Evolutionary conservation across 2,113 vertebrate genomes (phyloP), one percentile per base, ranked within the genome.

Genomic region (Cephalopholis sonnerati): DNA sequence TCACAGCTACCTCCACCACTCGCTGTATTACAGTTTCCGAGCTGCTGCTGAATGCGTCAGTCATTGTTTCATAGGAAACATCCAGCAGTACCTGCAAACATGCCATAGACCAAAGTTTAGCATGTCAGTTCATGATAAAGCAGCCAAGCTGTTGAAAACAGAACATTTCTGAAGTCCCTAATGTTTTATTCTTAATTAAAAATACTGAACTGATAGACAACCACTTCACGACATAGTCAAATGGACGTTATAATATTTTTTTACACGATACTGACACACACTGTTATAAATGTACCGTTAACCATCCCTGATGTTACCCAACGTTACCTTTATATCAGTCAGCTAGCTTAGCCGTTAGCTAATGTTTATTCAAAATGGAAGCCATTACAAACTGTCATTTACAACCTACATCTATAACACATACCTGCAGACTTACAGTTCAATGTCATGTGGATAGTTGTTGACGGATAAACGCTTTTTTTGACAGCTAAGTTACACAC

Each of bases 21-120:
- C 94, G 94, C 64, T 93, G 93, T 1, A 96, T 82, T 10, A 92
- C 93, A 0, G 39, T 87, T 82, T 95, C 95, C 54, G 93, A 93
- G 90, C 75, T 95, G 90, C 92, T 95, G 44, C 95, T 95, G 44
- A 96, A 96, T 0, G 90, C 91, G 27, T 91, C 94, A 9, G 90
- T 87, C 95, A 96, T 96, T 2, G 5, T 55, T 2, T 5, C 29
- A 15, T 6, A 9, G 18, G 0, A 36, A 51, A 61, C 51, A 16
- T 2, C 16, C 0, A 15, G 7, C 29, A n/a, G 36, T 2, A 22
- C 39, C 87, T 91, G 72, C 3, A n/a, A 58, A 63, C 2, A 36
- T 17, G 63, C 7, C 32, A 70, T 2, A 41, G 41, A 8, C 0
- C 20, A 6, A 0, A 58, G 3, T 29, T 29, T 15, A 41, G 7